Conservation (phyloP, 2,113 vertebrate genomes). For the Pterocles orientalis region DNA sequence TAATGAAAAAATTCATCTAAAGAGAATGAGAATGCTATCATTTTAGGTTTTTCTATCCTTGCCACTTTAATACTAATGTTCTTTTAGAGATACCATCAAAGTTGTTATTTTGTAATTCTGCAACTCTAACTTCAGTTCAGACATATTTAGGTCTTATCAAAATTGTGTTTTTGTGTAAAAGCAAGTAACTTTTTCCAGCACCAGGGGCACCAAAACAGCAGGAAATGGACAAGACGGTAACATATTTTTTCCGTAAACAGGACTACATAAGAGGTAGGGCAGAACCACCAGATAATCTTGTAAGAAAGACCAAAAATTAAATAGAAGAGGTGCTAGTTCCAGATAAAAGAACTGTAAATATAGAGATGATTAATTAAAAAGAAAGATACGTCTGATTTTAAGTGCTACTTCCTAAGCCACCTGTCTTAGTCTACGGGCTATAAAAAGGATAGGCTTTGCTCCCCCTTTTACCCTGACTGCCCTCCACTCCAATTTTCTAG, state of each 20-base stretch:
- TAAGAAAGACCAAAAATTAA: neutral
- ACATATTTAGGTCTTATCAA: neutral
- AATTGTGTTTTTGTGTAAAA: neutral
- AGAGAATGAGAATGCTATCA: neutral
- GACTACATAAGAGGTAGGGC: neutral
- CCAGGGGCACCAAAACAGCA: neutral
- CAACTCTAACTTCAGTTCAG: neutral
- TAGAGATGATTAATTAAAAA: neutral
- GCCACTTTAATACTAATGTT: neutral
- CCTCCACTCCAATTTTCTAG: neutral
- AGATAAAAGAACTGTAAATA: neutral
- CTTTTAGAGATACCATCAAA: neutral
- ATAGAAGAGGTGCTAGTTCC: neutral
- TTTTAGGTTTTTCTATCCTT: neutral
- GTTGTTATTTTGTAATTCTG: neutral
- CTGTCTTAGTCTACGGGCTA: fast-evolving
- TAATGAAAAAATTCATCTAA: neutral
- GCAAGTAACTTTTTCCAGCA: neutral
- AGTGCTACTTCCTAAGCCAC: neutral
- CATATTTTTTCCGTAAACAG: neutral
- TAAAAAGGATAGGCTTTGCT: neutral
- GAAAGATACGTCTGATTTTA: neutral
- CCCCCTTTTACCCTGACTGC: neutral
- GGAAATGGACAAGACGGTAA: neutral
- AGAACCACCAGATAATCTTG: neutral